Evolutionary conservation across 2,113 vertebrate genomes (phyloP).

Genomic region (Microcebus murinus): DNA sequence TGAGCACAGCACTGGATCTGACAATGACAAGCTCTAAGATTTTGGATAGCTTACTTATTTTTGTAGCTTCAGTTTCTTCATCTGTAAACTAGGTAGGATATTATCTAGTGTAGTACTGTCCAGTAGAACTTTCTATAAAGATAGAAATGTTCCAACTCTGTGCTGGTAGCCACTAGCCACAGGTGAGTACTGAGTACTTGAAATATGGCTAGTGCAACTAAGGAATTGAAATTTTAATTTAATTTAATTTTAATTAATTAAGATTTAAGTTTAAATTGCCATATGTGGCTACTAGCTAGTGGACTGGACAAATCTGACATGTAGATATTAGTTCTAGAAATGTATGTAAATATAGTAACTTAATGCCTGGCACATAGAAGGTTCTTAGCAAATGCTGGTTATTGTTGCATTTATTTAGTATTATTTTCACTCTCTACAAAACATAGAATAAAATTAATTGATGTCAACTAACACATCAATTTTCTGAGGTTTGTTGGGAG

Average conservation of each 20-base stretch:
- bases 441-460: not conserved
- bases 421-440: conserved; percentile 13
- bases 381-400: not conserved
- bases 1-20: not conserved
- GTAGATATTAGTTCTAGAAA: not conserved
- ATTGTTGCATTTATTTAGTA: not conserved
- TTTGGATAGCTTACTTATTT: not conserved
- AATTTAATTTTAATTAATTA: conserved; percentile 12
- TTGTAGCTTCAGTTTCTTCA: conserved; percentile 13
- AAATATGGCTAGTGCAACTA: not conserved
- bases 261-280: not conserved
- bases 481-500: not conserved
- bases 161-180: not conserved
- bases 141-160: not conserved
- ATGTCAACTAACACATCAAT: not conserved
- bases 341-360: not conserved
- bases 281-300: not conserved
- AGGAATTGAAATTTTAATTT: not conserved
- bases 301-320: not conserved
- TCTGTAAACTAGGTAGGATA: not conserved
- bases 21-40: not conserved
- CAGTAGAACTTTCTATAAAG: not conserved
- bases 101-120: not conserved
- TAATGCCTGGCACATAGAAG: not conserved
- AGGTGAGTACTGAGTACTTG: not conserved